phyloP scores from a whole-genome alignment of 2,888 invertebrate genomes.

The Laothoe populi region DNA sequence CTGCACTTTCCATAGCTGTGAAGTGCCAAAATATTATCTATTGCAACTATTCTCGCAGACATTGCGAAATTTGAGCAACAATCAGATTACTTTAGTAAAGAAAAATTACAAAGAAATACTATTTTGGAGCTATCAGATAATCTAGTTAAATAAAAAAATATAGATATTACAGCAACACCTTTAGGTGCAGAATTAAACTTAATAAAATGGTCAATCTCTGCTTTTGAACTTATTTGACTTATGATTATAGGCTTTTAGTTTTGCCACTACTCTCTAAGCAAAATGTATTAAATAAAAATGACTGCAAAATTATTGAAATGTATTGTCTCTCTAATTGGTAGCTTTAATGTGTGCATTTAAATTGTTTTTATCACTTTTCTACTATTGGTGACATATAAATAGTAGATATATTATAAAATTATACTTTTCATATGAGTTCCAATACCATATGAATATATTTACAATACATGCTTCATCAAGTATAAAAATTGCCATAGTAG shows the following conservation, averaged over 20 bases:
- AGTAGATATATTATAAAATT: background rate
- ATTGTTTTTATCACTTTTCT: background rate
- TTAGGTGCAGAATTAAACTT: background rate
- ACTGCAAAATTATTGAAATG: background rate
- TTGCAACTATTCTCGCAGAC: no score
- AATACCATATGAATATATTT: no score
- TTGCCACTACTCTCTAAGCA: slow-evolving; percentile 11
- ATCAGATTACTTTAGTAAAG: no score
- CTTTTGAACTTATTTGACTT: background rate
- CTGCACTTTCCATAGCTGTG: background rate
- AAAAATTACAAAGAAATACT: no score
- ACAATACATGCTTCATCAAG: no score
- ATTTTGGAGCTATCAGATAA: no score
- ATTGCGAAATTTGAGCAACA: no score
- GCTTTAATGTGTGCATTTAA: slow-evolving; percentile 22
- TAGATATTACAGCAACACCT: background rate
- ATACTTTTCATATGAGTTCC: no score
- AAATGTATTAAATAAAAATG: background rate
- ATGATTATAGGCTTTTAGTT: background rate
- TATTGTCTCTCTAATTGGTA: slow-evolving; percentile 20
- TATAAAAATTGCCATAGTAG: no score
- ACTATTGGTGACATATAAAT: background rate
- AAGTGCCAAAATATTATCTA: background rate
- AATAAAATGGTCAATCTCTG: background rate
- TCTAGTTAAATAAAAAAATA: no score